phyloP scores from a whole-genome alignment of 2,888 invertebrate species.

The Petrophora chlorosata region DNA sequence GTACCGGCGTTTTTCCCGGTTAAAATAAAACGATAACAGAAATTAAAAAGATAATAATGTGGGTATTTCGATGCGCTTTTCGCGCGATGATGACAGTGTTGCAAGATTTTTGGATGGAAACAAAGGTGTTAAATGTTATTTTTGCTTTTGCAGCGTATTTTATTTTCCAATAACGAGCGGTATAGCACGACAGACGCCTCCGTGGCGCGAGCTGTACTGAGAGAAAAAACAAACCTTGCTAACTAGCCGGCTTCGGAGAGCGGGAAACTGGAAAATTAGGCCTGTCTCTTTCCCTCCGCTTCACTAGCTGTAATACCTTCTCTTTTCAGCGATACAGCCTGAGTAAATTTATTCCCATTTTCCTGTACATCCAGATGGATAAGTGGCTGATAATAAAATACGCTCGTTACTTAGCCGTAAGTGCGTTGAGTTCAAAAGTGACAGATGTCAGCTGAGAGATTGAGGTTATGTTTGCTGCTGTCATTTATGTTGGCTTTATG shows the following conservation, averaged over 20 bases:
- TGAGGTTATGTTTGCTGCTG: conserved; percentile 17
- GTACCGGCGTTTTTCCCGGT: conserved; percentile 73
- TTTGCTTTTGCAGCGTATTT: conserved; percentile 42
- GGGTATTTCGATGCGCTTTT: conserved; percentile 33
- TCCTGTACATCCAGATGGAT: conserved; percentile 46
- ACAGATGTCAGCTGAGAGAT: conserved; percentile 22
- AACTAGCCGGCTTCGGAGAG: conserved; percentile 49
- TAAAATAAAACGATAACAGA: conserved; percentile 58
- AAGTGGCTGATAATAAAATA: conserved; percentile 53
- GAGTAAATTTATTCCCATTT: conserved; percentile 15
- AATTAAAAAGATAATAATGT: conserved; percentile 49
- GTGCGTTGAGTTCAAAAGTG: conserved; percentile 12
- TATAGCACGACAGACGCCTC: conserved; percentile 57
- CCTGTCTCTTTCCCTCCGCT: conserved; percentile 54
- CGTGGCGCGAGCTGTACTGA: conserved; percentile 71
- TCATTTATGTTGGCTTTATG: no score
- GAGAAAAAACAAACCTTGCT: conserved; percentile 53
- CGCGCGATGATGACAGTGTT: conserved; percentile 32
- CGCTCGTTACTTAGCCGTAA: conserved; percentile 12
- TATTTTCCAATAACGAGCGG: conserved; percentile 42
- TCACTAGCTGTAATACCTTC: conserved; percentile 39
- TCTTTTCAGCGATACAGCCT: conserved; percentile 52
- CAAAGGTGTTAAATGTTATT: conserved; percentile 42
- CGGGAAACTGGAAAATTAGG: conserved; percentile 59
- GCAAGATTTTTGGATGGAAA: conserved; percentile 38